Evolutionary conservation across 2,888 invertebrate species (phyloP), one percentile per base, ranked within the genome.

Genomic region (Eupithecia tripunctaria): DNA sequence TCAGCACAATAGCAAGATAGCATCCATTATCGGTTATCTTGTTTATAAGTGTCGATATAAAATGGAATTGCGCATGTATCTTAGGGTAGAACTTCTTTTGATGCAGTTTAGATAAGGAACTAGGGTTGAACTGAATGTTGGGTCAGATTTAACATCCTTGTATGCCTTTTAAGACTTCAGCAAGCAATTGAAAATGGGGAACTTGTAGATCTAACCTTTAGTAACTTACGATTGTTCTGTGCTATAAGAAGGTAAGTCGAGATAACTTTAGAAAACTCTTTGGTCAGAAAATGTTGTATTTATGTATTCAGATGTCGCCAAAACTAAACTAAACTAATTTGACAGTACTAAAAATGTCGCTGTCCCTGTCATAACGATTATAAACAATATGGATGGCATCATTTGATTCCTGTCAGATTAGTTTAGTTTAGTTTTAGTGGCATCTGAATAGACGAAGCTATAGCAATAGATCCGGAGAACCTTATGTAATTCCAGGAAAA

Each of bases 41-140:
- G 81, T 82, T 84, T 84, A 88, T 89, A 82, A 83, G 82, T 85
- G 86, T 82, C 84, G 85, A 86, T 88, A 89, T 88, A 88, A 86
- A 91, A 88, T 85, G 84, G 84, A 88, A 89, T 85, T 77, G 77
- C 85, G 84, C 83, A 79, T 79, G 77, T 77, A 71, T 67, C 47
- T 70, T 60, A 76, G 79, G 77, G 84, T 80, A 81, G 86, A 85
- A 86, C 84, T 88, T 87, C 88, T 88, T 87, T 79, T 86, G 94
- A 93, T 93, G 90, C 89, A 91, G 90, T 92, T 91, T 86, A 91
- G 93, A 94, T 93, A 92, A 87, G 84, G 21, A 80, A 81, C 36
- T 74, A 74, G 70, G 74, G 70, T 29, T 74, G 74, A 25, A 64
- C 38, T 10, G 14, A 62, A 62, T 62, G 32, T 6, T 29, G 18